Evolutionary conservation across 2,888 invertebrate species (phyloP), one percentile per base, ranked within the genome.

Genomic region (Antheraea yamamai): DNA sequence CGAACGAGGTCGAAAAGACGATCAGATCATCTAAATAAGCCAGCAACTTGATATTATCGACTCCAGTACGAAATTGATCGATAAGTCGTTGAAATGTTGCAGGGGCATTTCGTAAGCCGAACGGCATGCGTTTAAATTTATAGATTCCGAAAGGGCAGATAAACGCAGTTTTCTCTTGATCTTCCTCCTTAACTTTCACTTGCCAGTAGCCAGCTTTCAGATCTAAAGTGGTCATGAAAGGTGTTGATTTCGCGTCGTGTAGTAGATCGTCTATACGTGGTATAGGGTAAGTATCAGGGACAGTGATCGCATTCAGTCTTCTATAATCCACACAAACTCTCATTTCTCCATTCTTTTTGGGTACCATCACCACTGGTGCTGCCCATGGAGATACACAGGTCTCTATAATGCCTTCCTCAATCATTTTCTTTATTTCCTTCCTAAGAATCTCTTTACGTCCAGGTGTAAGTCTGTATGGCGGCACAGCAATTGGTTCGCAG

Each of bases 181-280:
- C 85, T 72, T 79, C 78, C 16, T 84, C 81, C 4, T 75, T 76
- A 0, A 84, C 75, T 23, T 76, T 81, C 0, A 85, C 77, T 73
- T 85, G 84, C 81, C 82, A 84, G 58, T 85, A 85, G 0, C 84
- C 85, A n/a, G 84, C 72, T 12, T 75, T 75, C 1, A 85, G 76
- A 74, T 85, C 84, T 0, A 85, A 71, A 1, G 81, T 80, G 3
- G 76, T 76, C 83, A 85, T 84, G 26, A 71, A 85, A 0, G 78
- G 79, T 0, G 78, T 82, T 0, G 79, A 77, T 51, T 83, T 85
- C 0, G 83, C 82, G 0, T 74, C 70, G 61, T 86, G 83, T 8
- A 85, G 75, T 0, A 85, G 70, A 71, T 85, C 83, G 35, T 91
- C 91, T 66, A 90, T 87, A 18, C 86, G 75, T 1, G 91, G 91